These are phyloP conservation scores for Lutraria rhynchaena DNA, from an alignment of 1,140 invertebrate species.

Conservation along the genomic window DNA sequence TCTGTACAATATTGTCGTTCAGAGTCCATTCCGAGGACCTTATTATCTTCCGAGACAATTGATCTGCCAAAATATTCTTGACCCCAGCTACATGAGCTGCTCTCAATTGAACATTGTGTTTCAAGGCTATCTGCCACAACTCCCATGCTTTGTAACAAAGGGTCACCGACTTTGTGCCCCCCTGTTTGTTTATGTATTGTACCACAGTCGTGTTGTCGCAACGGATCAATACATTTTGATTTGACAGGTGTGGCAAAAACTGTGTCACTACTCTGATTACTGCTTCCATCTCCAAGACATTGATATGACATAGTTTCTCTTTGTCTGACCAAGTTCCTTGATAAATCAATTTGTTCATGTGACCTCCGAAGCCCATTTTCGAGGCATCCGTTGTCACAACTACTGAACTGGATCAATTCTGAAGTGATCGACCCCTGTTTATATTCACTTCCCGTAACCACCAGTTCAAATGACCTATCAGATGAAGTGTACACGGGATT, in stretches of 20 bases:
- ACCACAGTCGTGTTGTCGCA: not conserved
- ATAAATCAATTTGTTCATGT: not conserved
- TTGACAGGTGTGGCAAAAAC: not conserved
- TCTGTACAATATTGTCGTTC: slow-evolving; percentile 2
- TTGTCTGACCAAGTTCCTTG: not conserved
- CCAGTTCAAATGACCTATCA: not conserved
- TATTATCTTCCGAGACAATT: slow-evolving; percentile 1
- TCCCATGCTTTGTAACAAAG: slow-evolving; percentile 43
- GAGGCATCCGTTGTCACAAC: not conserved
- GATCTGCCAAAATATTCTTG: slow-evolving; percentile 30
- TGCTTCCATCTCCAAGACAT: not conserved
- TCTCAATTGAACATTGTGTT: slow-evolving; percentile 26
- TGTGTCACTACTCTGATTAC: not conserved
- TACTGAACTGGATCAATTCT: not conserved
- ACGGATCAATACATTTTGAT: not conserved
- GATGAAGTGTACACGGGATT: slow-evolving; percentile 3
- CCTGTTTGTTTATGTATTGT: slow-evolving; percentile 41
- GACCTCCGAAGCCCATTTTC: not conserved
- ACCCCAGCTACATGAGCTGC: slow-evolving; percentile 34
- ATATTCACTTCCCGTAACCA: not conserved
- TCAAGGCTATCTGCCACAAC: slow-evolving; percentile 32
- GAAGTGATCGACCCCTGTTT: not conserved
- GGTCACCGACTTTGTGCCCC: slow-evolving; percentile 28
- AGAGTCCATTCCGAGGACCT: slow-evolving; percentile 52
- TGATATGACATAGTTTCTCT: not conserved